Conservation (phyloP, 2,888 invertebrate genomes). For the Chrysomela aeneicollis region DNA sequence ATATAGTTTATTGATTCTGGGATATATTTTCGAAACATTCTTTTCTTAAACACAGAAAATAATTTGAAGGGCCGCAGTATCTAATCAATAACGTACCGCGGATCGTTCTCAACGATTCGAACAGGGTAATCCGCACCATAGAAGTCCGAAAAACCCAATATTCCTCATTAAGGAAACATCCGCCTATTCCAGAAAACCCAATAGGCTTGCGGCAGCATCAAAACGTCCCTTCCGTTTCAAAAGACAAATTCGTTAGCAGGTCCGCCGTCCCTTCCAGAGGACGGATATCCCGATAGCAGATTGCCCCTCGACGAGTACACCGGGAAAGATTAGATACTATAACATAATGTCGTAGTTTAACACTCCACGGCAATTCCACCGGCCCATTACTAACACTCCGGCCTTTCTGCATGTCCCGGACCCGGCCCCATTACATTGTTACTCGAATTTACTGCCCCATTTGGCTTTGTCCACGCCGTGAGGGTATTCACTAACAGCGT, state of each 20-base stretch:
- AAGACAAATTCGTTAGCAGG: not conserved
- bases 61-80: too few relatives aligned
- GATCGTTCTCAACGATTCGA: too few relatives aligned
- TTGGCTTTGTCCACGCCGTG: constrained; percentile 50
- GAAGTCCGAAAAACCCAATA: too few relatives aligned
- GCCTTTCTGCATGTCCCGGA: constrained; percentile 47
- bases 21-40: too few relatives aligned
- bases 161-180: not conserved
- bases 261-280: not conserved
- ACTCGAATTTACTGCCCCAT: constrained; percentile 51
- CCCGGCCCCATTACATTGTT: constrained; percentile 50
- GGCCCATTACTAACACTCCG: constrained; percentile 48
- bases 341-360: constrained; percentile 44
- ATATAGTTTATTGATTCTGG: too few relatives aligned
- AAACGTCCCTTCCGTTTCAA: not conserved
- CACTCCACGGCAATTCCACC: constrained; percentile 46
- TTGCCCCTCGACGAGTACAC: constrained; percentile 14
- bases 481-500: constrained; percentile 46
- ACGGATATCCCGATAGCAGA: constrained; percentile 19
- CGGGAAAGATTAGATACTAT: constrained; percentile 44
- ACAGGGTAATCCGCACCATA: too few relatives aligned
- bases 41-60: too few relatives aligned
- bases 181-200: not conserved
- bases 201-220: not conserved
- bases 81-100: too few relatives aligned